Percentiles rank a stretch among this genome's conserved stretches.
Conservation (phyloP, 1,140 invertebrate genomes). For the Pentalonia nigronervosa region DNA sequence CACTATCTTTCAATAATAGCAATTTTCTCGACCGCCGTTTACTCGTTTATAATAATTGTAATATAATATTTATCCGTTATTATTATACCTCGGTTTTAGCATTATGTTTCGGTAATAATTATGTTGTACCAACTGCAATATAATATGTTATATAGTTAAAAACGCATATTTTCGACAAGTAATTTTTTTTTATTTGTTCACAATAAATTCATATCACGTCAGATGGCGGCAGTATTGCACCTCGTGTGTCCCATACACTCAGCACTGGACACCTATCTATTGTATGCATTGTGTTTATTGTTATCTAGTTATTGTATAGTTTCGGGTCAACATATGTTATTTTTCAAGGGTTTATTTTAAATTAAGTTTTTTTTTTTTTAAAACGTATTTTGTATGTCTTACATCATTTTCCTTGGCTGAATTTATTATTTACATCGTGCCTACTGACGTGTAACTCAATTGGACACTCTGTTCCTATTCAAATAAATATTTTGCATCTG, state of each 20-base stretch:
- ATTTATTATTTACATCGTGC: conserved; percentile 35
- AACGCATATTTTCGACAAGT: not conserved
- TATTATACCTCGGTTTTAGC: not conserved
- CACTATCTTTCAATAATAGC: too few species aligned
- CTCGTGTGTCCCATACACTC: not conserved
- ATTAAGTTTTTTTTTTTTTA: not conserved
- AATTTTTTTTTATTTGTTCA: not conserved
- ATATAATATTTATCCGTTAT: too few species aligned
- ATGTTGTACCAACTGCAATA: not conserved
- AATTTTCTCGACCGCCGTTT: too few species aligned
- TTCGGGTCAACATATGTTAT: not conserved
- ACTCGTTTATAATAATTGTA: too few species aligned
- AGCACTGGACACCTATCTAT: not conserved
- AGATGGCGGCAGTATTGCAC: not conserved
- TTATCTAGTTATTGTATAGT: not conserved
- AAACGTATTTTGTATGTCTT: not conserved
- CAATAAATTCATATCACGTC: not conserved
- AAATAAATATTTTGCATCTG: not conserved
- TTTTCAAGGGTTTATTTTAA: not conserved
- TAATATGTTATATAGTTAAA: not conserved
- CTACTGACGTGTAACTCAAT: not conserved
- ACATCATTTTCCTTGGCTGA: not conserved
- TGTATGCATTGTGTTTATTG: not conserved
- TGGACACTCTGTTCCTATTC: not conserved
- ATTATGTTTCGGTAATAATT: not conserved